Percentiles rank a stretch among this genome's conserved stretches.
These are phyloP conservation scores for Toxonevra muliebris DNA, from an alignment of 2,888 invertebrate species.

Conservation along the genomic window DNA sequence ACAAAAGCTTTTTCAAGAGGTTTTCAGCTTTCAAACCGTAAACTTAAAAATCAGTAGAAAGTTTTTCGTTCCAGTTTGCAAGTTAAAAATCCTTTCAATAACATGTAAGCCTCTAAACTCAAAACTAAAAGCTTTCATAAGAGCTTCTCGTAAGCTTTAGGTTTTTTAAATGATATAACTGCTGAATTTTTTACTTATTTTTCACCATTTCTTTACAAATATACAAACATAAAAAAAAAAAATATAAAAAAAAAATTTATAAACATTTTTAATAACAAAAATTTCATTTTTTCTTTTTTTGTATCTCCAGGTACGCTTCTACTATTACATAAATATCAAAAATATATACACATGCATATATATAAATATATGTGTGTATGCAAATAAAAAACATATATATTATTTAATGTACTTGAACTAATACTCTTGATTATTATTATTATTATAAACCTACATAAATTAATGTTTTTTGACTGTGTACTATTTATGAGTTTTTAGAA, in stretches of 20 bases:
- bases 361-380: slow-evolving; percentile 24
- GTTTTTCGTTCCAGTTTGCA: too few species aligned
- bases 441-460: too few species aligned
- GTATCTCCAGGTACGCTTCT: slow-evolving; percentile 54
- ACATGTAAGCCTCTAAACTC: background rate
- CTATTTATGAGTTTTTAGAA: background rate
- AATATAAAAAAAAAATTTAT: slow-evolving; percentile 10
- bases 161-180: background rate
- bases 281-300: slow-evolving; percentile 49
- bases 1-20: too few species aligned
- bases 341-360: slow-evolving; percentile 33
- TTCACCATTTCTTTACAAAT: background rate
- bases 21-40: too few species aligned
- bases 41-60: too few species aligned
- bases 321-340: slow-evolving; percentile 44
- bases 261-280: slow-evolving; percentile 42
- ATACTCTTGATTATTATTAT: slow-evolving; percentile 22
- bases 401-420: slow-evolving; percentile 36
- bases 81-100: too few species aligned
- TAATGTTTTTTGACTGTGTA: slow-evolving; percentile 27
- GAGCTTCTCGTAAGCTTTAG: too few species aligned
- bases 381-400: slow-evolving; percentile 20
- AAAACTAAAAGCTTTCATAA: background rate
- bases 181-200: background rate
- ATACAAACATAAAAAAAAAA: slow-evolving; percentile 9